These are phyloP conservation scores for Reticulitermes lucifugus DNA, from an alignment of 2,888 invertebrate species.

Conservation along the genomic window DNA sequence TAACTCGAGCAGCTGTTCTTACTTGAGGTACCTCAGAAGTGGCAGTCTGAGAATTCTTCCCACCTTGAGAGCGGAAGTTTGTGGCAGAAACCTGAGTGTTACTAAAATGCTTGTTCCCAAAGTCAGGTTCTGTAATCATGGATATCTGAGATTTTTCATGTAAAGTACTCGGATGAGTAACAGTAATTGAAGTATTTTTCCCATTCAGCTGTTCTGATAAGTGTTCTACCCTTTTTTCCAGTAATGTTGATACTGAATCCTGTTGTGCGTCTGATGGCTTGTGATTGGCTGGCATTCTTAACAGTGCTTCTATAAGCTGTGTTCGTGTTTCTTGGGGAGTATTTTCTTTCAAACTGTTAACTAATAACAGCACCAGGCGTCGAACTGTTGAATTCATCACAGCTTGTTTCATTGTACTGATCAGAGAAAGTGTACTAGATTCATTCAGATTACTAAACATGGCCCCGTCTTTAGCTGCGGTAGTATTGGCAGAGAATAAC, in stretches of 20 bases:
- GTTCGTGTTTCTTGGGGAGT: constrained; percentile 78
- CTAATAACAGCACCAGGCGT: constrained; percentile 78
- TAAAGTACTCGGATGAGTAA: not conserved
- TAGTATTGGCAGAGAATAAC: constrained; percentile 15
- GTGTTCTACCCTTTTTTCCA: not conserved
- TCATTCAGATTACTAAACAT: constrained; percentile 82
- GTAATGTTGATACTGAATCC: not conserved
- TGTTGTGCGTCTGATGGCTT: constrained; percentile 58
- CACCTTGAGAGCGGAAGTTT: not conserved
- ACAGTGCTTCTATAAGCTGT: constrained; percentile 75
- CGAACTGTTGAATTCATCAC: constrained; percentile 68
- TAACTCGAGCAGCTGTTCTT: not conserved
- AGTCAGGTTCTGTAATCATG: no score
- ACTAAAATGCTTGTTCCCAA: not conserved
- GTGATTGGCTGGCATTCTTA: constrained; percentile 70
- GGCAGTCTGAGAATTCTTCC: not conserved
- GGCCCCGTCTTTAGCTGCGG: constrained; percentile 71
- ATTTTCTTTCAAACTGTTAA: constrained; percentile 77
- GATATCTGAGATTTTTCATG: not conserved
- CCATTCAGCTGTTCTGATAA: not conserved
- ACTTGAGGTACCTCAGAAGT: not conserved
- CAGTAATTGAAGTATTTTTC: no score
- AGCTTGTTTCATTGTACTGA: constrained; percentile 78
- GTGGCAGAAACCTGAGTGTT: not conserved
- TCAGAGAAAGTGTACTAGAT: constrained; percentile 78